A percentile compares a stretch with the other conserved stretches of the same genome.
Evolutionary conservation across 2,888 invertebrate species (phyloP).

Genomic region (Miltochrista miniata): DNA sequence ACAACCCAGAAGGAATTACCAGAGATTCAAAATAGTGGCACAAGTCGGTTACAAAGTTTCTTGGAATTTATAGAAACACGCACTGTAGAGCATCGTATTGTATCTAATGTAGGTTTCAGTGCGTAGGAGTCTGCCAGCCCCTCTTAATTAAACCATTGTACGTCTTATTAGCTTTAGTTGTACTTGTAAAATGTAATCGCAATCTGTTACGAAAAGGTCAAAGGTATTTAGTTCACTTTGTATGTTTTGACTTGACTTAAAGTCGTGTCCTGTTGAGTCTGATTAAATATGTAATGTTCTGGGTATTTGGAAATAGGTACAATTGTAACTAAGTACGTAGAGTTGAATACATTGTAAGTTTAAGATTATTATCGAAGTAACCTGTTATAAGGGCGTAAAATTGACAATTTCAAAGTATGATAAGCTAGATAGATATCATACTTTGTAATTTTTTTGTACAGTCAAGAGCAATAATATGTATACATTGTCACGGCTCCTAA

Average conservation of each 20-base stretch:
- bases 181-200: slow-evolving; percentile 40
- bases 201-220: slow-evolving; percentile 54
- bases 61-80: slow-evolving; percentile 23
- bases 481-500: too few relatives aligned
- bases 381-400: not conserved
- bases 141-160: slow-evolving; percentile 69
- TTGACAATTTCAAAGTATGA: too few relatives aligned
- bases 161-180: slow-evolving; percentile 48
- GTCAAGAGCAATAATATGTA: too few relatives aligned
- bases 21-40: too few relatives aligned
- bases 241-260: slow-evolving; percentile 49
- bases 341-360: slow-evolving; percentile 4
- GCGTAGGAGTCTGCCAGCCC: slow-evolving; percentile 51
- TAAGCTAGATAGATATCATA: too few relatives aligned
- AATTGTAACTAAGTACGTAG: slow-evolving; percentile 4
- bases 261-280: slow-evolving; percentile 49
- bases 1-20: too few relatives aligned
- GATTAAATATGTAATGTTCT: slow-evolving; percentile 33
- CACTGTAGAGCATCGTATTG: slow-evolving; percentile 17
- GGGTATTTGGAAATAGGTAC: slow-evolving; percentile 15
- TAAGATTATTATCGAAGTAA: slow-evolving; percentile 4
- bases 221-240: slow-evolving; percentile 60
- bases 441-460: too few relatives aligned
- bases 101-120: slow-evolving; percentile 35
- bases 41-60: slow-evolving; percentile 5